Evolutionary conservation across 1,140 invertebrate species (phyloP).

Genomic region (Adelges cooleyi): DNA sequence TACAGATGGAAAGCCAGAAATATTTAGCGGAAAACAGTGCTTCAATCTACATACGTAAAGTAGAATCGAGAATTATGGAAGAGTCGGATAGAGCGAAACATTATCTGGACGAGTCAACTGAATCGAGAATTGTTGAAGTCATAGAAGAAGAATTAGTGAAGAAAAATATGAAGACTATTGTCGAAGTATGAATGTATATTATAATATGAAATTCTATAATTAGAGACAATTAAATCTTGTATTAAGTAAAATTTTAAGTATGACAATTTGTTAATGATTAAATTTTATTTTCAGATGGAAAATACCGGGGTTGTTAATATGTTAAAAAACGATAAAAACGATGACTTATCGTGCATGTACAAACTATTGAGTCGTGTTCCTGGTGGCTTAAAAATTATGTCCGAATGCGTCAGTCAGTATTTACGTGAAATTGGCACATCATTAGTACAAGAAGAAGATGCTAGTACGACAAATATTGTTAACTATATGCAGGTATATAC

Average conservation of each 20-base stretch:
- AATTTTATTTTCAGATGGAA: slow-evolving; percentile 66
- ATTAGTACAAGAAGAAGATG: slow-evolving; percentile 82
- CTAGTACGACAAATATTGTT: slow-evolving; percentile 78
- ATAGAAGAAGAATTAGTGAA: slow-evolving; percentile 96
- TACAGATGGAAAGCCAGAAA: slow-evolving; percentile 93
- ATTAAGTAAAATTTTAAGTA: neutral
- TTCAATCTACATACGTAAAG: slow-evolving; percentile 97
- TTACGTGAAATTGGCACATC: slow-evolving; percentile 87
- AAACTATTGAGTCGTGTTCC: slow-evolving; percentile 84
- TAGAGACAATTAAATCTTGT: neutral
- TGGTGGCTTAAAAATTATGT: slow-evolving; percentile 86
- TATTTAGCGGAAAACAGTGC: slow-evolving; percentile 98
- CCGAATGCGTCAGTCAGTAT: slow-evolving; percentile 87
- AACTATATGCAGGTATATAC: slow-evolving; percentile 82
- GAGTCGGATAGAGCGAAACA: slow-evolving; percentile 95
- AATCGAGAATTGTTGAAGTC: slow-evolving; percentile 87
- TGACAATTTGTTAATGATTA: neutral
- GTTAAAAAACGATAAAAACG: slow-evolving; percentile 93
- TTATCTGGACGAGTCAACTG: slow-evolving; percentile 95
- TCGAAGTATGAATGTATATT: slow-evolving; percentile 59
- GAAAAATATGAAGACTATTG: slow-evolving; percentile 98
- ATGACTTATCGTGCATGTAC: slow-evolving; percentile 95
- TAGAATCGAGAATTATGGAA: slow-evolving; percentile 92
- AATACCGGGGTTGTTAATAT: slow-evolving; percentile 98
- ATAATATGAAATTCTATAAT: neutral